Base-by-base conservation (phyloP, 2,797 vertebrate species). In the Platalea minor region DNA sequence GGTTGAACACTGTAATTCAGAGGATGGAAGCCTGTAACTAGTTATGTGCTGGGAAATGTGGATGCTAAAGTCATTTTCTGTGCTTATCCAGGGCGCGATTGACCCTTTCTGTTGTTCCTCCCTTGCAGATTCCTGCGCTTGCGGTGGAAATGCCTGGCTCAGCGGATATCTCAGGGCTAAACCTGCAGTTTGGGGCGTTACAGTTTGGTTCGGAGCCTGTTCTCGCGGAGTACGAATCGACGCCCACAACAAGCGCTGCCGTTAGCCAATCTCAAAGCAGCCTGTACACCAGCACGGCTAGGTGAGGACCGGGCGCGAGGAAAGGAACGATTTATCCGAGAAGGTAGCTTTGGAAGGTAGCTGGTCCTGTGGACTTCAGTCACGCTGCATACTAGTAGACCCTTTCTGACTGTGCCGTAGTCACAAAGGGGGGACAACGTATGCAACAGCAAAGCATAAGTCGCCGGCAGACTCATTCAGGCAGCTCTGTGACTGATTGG, bases 81-180 rank as follows among this genome's bases (percentile, higher is more conserved):
- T 39, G 64, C 53, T 39, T 17, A 24, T 65, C 11, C 26, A 0
- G 7, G 73, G 21, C 39, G 16, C 3, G 35, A 54, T 5, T 59
- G 70, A 80, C 29, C 37, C 0, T 1, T 50, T 50, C 20, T 16
- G 4, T 53, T 51, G 28, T 65, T 56, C 46, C 35, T 75, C 35
- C 59, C 31, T 69, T 43, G 8, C 97, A 99, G 99, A 99, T 99
- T 97, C 99, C 99, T 68, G 98, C 99, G 5, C 98, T 99, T 88
- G 99, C 99, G 0, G 99, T 99, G 96, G 99, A 99, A 95, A 99
- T 99, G 99, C 99, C 99, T 15, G 99, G 99, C 85, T 99, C 99
- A 3, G 98, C 99, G 1, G 99, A 99, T 97, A 99, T 99, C 95
- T 98, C 99, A 37, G 99, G 99, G 94, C 98, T 99, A 76, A 99